Evolutionary conservation across 2,113 vertebrate genomes (phyloP), one percentile per base, ranked within the genome.

Genomic region (Ursus arctos): DNA sequence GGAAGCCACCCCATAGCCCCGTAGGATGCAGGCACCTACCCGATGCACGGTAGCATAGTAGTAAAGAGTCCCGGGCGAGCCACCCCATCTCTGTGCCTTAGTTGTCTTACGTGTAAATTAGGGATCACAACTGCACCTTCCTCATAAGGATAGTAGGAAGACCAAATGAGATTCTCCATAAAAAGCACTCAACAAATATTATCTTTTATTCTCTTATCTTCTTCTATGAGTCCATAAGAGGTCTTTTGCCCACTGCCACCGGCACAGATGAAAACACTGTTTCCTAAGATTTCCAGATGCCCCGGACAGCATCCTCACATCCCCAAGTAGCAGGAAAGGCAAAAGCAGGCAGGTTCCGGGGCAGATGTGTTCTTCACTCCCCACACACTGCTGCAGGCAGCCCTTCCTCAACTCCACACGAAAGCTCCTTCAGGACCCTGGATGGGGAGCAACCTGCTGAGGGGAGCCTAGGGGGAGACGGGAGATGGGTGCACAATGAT

Each of bases 331-430:
- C 0, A 0, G 9, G 57, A 69, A 16, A 16, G 84, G 24, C 22
- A 22, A 26, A 31, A 24, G 1, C 7, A n/a, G 0, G 0, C 3
- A 21, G 40, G 21, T 22, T n/a, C 12, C 18, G 5, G 22, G n/a
- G 33, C 16, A 57, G 40, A 15, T 7, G 1, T 40, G 19, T 11
- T 5, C 43, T 40, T 24, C 0, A 0, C 19, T 49, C 28, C 24
- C 22, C 4, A 9, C 12, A 63, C 19, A 0, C 24, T 31, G 6
- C 47, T n/a, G 10, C 28, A 3, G n/a, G 13, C 31, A 28, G 77
- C 43, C 19, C 4, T 11, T 31, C 28, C 47, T 85, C 59, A n/a
- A 3, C 19, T 61, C 69, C 31, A 65, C 0, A 0, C 14, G 33
- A 9, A 67, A n/a, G 36, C 40, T 6, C 7, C 61, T 7, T 24